A percentile compares a stretch with the other conserved stretches of the same genome.
Evolutionary conservation across 2,797 vertebrate species (phyloP).

Genomic region (Acipenser ruthenus): DNA sequence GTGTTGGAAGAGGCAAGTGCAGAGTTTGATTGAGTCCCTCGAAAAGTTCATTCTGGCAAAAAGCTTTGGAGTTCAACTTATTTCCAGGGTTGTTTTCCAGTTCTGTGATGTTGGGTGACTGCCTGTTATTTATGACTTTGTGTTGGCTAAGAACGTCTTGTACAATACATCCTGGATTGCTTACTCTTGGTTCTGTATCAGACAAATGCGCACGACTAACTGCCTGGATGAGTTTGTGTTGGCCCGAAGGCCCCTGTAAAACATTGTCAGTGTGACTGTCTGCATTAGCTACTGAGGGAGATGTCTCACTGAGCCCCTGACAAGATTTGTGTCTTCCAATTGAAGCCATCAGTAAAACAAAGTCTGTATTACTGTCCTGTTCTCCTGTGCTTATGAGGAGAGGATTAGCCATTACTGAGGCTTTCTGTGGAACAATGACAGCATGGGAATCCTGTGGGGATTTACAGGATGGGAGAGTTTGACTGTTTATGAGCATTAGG

Average conservation of each 20-base stretch:
- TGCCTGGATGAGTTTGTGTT: slow-evolving; percentile 24
- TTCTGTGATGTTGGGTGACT: slow-evolving; percentile 6
- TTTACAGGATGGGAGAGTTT: not conserved
- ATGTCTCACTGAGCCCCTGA: not conserved
- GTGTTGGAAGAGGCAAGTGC: not conserved
- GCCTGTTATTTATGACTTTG: slow-evolving; percentile 23
- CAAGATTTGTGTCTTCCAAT: slow-evolving; percentile 7
- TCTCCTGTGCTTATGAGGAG: not conserved
- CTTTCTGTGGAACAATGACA: not conserved
- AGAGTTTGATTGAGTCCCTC: slow-evolving; percentile 5
- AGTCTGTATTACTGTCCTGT: not conserved
- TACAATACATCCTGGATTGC: slow-evolving; percentile 17
- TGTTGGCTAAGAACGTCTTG: slow-evolving; percentile 22
- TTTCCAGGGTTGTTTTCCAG: slow-evolving; percentile 11
- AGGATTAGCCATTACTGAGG: too few species aligned
- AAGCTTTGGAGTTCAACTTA: slow-evolving; percentile 2
- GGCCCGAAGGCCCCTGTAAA: slow-evolving; percentile 22
- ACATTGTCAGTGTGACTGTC: slow-evolving; percentile 18
- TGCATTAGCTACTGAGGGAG: not conserved
- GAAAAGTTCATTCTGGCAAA: slow-evolving; percentile 11
- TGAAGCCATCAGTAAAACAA: not conserved
- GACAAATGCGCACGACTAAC: slow-evolving; percentile 13
- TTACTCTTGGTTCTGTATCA: slow-evolving; percentile 15
- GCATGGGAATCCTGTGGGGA: not conserved
- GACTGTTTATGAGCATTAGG: slow-evolving; percentile 1